These are phyloP conservation scores for Cyprinodon tularosa DNA, from an alignment of 2,113 vertebrate species.

Conservation along the genomic window DNA sequence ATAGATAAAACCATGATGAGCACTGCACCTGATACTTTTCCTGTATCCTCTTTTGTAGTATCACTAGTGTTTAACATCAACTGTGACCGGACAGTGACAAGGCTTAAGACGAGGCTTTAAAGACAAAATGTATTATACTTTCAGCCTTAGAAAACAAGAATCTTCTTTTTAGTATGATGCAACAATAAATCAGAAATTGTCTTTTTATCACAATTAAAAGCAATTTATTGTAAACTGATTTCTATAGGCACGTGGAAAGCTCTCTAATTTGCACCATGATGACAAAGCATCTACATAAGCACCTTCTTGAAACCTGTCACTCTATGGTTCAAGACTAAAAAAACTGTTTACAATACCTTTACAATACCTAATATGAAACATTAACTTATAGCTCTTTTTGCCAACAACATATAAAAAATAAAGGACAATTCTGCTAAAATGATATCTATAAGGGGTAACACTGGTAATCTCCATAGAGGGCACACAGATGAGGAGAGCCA, in stretches of 20 bases:
- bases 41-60: slow-evolving; percentile 21
- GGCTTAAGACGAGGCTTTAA: not conserved
- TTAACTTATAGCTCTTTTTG: not conserved
- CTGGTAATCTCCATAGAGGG: not conserved
- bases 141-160: not conserved
- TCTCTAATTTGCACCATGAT: not conserved
- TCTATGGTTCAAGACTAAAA: not conserved
- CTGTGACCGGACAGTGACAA: not conserved
- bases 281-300: not conserved
- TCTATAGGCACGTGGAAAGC: not conserved
- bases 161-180: not conserved
- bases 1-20: slow-evolving; percentile 66
- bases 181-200: not conserved
- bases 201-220: not conserved
- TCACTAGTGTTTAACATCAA: slow-evolving; percentile 8
- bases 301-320: not conserved
- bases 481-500: not conserved
- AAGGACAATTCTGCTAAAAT: not conserved
- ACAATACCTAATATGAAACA: not conserved
- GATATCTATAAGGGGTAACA: not conserved
- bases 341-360: not conserved
- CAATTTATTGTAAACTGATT: not conserved
- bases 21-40: slow-evolving; percentile 38
- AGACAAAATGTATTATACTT: not conserved
- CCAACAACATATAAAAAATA: not conserved